Base-by-base conservation (phyloP, 1,140 invertebrate species). In the Dendrolimus kikuchii region DNA sequence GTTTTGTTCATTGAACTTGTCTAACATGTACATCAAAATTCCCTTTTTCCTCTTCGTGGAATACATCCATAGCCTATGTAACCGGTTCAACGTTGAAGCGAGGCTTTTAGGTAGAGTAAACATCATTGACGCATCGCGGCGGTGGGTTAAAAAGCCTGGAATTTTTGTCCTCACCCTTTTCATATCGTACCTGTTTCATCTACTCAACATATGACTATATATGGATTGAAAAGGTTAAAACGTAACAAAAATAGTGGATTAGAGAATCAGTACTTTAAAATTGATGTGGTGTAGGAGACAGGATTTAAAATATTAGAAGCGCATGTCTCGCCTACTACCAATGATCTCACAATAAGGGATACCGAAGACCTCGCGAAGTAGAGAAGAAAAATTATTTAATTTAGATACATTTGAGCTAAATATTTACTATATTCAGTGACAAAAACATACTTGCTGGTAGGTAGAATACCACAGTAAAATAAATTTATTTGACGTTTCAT, bases 91-190 rank as follows among this genome's bases (percentile, higher is more conserved):
- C 50, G 60, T 60, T 55, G 60, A 57, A 57, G 57, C 49, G 47
- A 68, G 53, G 66, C 68, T 76, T 71, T 73, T 75, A 75, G 64
- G 60, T 58, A 64, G 59, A 68, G 68, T 71, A 76, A 76, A 76
- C 73, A 73, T 71, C 70, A 65, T 75, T 60, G 68, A 69, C 64
- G 64, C 66, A 64, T 66, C 57, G 50, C 51, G 45, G 40, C 47
- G 38, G 51, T 43, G 46, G 51, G 57, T 64, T 64, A 64, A 64
- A 59, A 60, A 60, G 54, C 49, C 58, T 43, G 55, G 48, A 52
- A 38, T 54, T 58, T 58, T 58, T 51, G 47, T 58, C 53, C 53
- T 46, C 38, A 36, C 7, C 45, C 40, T 39, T 60, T 60, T 55
- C 53, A 60, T 55, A 50, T 46, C 38, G 48, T 53, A 39, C 10